These are phyloP conservation scores for Steatornis caripensis DNA, from an alignment of 2,113 vertebrate genomes.

Conservation along the genomic window DNA sequence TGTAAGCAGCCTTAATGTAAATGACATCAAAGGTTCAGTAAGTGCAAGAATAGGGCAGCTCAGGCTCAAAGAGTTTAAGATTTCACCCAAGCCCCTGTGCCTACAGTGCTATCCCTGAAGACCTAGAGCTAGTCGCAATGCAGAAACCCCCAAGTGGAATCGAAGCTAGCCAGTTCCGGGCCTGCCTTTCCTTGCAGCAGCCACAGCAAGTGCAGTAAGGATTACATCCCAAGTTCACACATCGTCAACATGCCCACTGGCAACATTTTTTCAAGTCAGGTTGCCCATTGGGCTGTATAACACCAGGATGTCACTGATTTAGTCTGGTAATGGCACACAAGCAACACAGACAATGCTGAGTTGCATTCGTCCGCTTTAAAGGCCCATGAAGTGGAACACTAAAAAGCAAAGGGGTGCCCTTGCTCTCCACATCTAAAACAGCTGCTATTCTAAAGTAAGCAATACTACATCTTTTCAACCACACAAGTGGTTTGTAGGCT, in stretches of 20 bases:
- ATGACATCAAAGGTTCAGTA: neutral
- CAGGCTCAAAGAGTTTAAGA: neutral
- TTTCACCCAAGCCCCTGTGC: neutral
- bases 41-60: neutral
- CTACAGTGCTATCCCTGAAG: neutral
- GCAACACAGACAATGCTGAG: neutral
- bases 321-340: neutral
- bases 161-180: neutral
- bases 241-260: fast-evolving
- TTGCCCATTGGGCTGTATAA: neutral
- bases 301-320: neutral
- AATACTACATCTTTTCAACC: neutral
- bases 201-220: neutral
- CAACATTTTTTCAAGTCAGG: neutral
- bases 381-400: neutral
- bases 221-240: neutral
- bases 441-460: neutral
- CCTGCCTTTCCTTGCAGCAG: neutral
- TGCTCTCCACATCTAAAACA: neutral
- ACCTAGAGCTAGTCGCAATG: neutral
- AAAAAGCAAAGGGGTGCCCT: neutral
- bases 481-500: neutral
- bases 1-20: neutral
- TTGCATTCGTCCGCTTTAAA: neutral
- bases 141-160: neutral